phyloP scores from a whole-genome alignment of 2,888 invertebrate species.

The Andrena dorsata region DNA sequence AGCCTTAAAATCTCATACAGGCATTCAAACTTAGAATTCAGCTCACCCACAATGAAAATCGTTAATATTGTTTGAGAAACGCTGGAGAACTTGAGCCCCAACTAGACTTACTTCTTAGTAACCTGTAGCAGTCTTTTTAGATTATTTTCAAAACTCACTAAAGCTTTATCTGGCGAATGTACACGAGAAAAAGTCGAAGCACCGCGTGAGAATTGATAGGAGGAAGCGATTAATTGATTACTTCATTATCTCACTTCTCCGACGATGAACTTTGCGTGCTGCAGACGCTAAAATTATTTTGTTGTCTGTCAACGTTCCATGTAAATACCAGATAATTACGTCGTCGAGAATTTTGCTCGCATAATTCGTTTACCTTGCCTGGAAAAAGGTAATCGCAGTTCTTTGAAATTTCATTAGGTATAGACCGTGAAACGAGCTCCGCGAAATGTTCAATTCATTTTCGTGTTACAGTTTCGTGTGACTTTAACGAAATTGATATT shows the following conservation, averaged over 20 bases:
- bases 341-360: conserved; percentile 16
- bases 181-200: conserved; percentile 11
- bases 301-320: conserved; percentile 10
- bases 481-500: not conserved
- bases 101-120: not conserved
- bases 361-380: not conserved
- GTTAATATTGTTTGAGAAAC: not conserved
- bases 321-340: conserved; percentile 42
- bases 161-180: conserved; percentile 35
- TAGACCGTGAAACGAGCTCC: not conserved
- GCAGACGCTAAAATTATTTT: conserved; percentile 39
- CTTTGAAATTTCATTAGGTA: not conserved
- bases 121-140: not conserved
- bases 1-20: conserved; percentile 14
- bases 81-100: not conserved
- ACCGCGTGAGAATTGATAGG: conserved; percentile 47
- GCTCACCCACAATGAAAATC: no score
- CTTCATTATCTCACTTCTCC: conserved; percentile 22
- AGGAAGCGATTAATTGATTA: conserved; percentile 43
- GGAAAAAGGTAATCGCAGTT: conserved; percentile 1
- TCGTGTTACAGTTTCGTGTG: conserved; percentile 2
- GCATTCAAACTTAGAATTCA: no score
- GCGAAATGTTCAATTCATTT: conserved; percentile 1
- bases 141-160: conserved; percentile 22
- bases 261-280: conserved; percentile 39